phyloP scores from a whole-genome alignment of 92 coral and sea anemone genomes.

The Umimayanthus chanpuru region DNA sequence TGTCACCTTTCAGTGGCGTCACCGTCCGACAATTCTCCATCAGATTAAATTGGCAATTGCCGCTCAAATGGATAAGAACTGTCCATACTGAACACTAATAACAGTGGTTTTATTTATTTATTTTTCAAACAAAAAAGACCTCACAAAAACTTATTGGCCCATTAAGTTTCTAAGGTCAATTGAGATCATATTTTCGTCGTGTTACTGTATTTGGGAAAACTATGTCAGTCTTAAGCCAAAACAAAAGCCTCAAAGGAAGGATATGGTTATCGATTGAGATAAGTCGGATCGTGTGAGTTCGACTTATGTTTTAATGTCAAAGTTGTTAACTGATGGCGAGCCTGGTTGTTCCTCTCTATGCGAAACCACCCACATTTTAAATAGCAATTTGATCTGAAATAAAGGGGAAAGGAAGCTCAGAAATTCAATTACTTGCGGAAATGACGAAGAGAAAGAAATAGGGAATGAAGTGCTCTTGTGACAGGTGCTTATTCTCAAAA shows the following conservation, averaged over 20 bases:
- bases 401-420: neutral
- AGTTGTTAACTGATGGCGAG: neutral
- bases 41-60: neutral
- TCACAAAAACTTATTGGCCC: neutral
- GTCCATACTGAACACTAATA: neutral
- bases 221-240: neutral
- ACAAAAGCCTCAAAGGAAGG: neutral
- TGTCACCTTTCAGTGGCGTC: neutral
- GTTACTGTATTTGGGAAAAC: neutral
- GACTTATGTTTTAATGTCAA: neutral
- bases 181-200: neutral
- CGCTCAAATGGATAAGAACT: no score
- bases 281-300: neutral
- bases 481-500: neutral
- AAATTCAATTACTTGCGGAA: neutral
- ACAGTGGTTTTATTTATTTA: neutral
- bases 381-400: neutral
- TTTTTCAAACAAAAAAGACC: neutral
- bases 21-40: neutral
- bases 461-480: neutral
- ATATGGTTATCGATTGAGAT: neutral
- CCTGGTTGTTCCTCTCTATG: neutral
- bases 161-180: no score
- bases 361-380: neutral
- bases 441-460: neutral